phyloP scores from a whole-genome alignment of 1,140 invertebrate species.

The Drosophila guanche region DNA sequence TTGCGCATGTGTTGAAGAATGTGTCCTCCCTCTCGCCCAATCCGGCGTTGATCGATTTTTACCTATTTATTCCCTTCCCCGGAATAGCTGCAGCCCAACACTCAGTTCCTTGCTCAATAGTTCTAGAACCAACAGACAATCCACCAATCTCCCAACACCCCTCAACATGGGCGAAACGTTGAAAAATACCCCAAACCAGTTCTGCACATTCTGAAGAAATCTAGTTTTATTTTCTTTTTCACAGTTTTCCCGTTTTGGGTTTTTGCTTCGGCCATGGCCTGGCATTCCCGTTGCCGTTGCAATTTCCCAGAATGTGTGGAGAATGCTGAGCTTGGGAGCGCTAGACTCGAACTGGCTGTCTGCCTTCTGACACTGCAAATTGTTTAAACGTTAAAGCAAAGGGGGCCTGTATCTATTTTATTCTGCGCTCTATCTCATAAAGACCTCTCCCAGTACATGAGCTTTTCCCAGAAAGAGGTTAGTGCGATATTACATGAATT shows the following conservation, averaged over 20 bases:
- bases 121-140: conserved; percentile 15
- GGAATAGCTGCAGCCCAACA: conserved; percentile 20
- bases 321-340: conserved; percentile 50
- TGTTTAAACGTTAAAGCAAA: conserved; percentile 14
- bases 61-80: conserved; percentile 40
- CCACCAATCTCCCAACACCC: conserved; percentile 43
- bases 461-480: conserved; percentile 31
- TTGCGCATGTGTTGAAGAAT: conserved; percentile 64
- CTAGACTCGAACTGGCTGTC: conserved; percentile 42
- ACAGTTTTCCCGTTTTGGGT: conserved; percentile 73
- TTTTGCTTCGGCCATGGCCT: conserved; percentile 56
- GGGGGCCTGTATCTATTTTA: neutral
- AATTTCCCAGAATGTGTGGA: conserved; percentile 73
- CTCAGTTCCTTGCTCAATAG: conserved; percentile 52
- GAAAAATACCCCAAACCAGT: conserved; percentile 65
- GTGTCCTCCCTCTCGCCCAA: conserved; percentile 50
- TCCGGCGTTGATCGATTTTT: conserved; percentile 72
- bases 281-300: conserved; percentile 51
- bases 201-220: conserved; percentile 68
- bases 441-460: conserved; percentile 17
- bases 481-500: neutral
- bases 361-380: conserved; percentile 42
- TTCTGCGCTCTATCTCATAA: conserved; percentile 7
- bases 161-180: conserved; percentile 38
- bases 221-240: conserved; percentile 48